A percentile compares a stretch with the other conserved stretches of the same genome.
Conservation (phyloP, 2,797 vertebrate species). For the Tauraco hartlaubi region DNA sequence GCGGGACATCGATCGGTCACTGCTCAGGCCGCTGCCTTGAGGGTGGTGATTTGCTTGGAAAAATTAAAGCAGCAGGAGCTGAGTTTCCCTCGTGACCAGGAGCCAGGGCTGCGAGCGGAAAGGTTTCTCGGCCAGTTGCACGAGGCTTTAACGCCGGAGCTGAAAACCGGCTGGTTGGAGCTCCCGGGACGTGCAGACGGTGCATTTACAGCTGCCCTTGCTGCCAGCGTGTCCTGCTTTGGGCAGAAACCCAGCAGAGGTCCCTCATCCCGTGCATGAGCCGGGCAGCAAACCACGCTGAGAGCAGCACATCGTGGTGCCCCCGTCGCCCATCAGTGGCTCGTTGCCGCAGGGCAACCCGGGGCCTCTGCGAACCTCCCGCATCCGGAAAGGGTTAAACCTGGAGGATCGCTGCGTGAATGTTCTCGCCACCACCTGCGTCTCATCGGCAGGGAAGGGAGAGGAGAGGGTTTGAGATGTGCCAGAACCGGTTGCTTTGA, state of each 20-base stretch:
- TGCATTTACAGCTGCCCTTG: background rate
- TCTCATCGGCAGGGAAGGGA: background rate
- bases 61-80: background rate
- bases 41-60: background rate
- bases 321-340: background rate
- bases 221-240: background rate
- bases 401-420: background rate
- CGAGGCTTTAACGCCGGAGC: background rate
- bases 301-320: background rate
- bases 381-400: conserved; percentile 15
- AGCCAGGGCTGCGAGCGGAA: fast-evolving
- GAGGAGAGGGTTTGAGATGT: background rate
- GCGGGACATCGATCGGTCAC: background rate
- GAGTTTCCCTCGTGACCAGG: background rate
- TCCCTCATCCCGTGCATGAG: background rate
- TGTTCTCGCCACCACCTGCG: conserved; percentile 8
- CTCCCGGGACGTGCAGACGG: fast-evolving
- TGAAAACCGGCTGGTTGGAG: background rate
- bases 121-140: background rate
- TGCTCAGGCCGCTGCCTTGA: background rate
- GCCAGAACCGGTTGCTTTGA: background rate
- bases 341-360: background rate
- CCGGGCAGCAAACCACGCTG: background rate
- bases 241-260: background rate
- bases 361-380: background rate